Base-by-base conservation (phyloP, 2,113 vertebrate species). In the Mesitornis unicolor region DNA sequence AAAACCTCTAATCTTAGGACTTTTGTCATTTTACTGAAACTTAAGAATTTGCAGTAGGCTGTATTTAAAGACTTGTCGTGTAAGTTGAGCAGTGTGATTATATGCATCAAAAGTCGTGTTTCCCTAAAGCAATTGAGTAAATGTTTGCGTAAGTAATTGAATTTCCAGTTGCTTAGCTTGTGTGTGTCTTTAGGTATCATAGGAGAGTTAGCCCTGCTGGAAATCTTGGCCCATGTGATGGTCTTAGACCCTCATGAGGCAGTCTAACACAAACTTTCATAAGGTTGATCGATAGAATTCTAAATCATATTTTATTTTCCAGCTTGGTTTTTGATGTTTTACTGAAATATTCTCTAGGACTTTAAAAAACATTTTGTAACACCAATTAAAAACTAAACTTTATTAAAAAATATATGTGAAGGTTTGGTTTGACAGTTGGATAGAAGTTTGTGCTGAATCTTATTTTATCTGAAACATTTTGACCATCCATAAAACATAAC, bases 71-170 rank as follows among this genome's bases (percentile, higher is more conserved):
- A 57, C 43, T 60, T 65, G 20, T 40, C 35, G 6, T n/a, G 18
- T 51, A 31, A 77, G 29, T 57, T 45, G 48, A 84, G 11, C 36
- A 54, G 13, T 60, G 36, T 67, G 78, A 40, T 19, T 85, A 18
- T 82, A 33, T 65, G 40, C 77, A 73, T 51, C 53, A 82, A 45
- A 84, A 56, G n/a, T 36, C 40, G 26, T 31, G 10, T 84, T 91
- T 95, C 57, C 48, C 69, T 60, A 26, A 84, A 65, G 65, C 42
- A 64, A 51, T 17, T 73, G 77, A 75, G 87, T 87, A 93, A 95
- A 96, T 87, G 50, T 96, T 95, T 96, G 84, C 24, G 10, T 57
- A 91, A 84, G 69, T 85, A 97, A 95, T 95, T 94, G 70, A 50
- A 83, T 82, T 94, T 94, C 45, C 48, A 83, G 33, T 87, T 87